Evolutionary conservation across 2,113 vertebrate genomes (phyloP), one percentile per base, ranked within the genome.

Genomic region (Notechis scutatus): DNA sequence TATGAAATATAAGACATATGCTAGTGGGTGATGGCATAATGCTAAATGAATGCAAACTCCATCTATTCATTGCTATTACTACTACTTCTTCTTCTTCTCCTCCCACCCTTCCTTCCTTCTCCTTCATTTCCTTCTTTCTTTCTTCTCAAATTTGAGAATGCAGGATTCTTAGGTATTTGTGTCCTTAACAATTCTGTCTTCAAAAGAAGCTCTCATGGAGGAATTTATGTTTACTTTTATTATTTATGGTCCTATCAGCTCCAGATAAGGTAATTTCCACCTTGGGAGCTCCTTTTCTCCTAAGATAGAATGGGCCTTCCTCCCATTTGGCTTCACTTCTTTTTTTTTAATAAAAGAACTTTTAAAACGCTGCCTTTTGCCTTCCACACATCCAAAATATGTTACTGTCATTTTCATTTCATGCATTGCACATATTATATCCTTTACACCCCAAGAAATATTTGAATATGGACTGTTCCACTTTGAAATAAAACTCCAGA

Each of bases 181-280:
- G 74, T 18, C 54, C 59, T 92, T 92, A 94, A 93, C 92, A 87
- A 96, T 90, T 74, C 91, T 56, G 20, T 91, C 64, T 1, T 93
- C 69, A 59, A 92, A 93, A 93, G 47, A 34, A 92, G 59, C 29
- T 92, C 91, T 92, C 57, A 93, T 21, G 92, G 89, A 12, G 88
- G 93, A 24, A n/a, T 50, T 39, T 15, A 54, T 39, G 64, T 24
- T 92, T 95, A 18, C 74, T 0, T 81, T 93, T 85, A 1, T 34
- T 87, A 24, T 90, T 81, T 0, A 2, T 93, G 24, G 47, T 88
- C 88, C 54, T 85, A 42, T 23, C 50, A 93, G 91, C 69, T 54
- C 0, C 0, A 90, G 20, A 1, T 29, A 47, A 91, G 47, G 4
- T 94, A 85, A 86, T 2, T n/a, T 57, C 91, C 34, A 21, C 59